phyloP scores from a whole-genome alignment of 2,113 vertebrate species.

The Heterotilapia buettikoferi region DNA sequence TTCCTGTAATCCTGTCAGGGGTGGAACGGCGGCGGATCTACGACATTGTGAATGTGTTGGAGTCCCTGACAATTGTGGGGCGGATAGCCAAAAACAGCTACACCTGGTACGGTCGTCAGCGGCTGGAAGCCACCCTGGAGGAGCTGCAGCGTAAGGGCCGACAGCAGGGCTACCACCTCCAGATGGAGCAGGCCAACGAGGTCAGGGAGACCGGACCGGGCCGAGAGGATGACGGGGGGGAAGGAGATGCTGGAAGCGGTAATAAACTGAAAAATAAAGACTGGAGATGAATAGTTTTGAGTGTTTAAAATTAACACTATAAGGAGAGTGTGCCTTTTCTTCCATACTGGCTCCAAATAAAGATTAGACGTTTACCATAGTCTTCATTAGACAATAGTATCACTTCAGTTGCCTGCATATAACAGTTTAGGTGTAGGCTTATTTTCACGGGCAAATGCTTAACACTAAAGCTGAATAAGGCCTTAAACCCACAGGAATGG shows the following conservation, averaged over 20 bases:
- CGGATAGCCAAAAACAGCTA: conserved; percentile 95
- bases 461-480: background rate
- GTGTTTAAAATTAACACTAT: background rate
- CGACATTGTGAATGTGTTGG: conserved; percentile 91
- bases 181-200: conserved; percentile 73
- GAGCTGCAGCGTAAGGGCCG: conserved; percentile 78
- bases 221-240: conserved; percentile 52
- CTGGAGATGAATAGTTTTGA: background rate
- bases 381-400: background rate
- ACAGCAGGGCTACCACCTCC: conserved; percentile 81
- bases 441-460: background rate
- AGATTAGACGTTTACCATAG: background rate
- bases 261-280: background rate
- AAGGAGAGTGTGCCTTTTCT: background rate
- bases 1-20: conserved; percentile 58
- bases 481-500: background rate
- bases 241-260: conserved; percentile 73
- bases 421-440: background rate
- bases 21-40: conserved; percentile 92
- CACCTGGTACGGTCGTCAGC: conserved; percentile 83
- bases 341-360: background rate
- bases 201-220: conserved; percentile 46
- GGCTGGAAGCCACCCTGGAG: conserved; percentile 78
- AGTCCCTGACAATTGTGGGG: conserved; percentile 86
- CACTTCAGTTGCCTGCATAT: background rate